Percentiles rank a stretch among this genome's conserved stretches.
Evolutionary conservation across 2,888 invertebrate species (phyloP).

Genomic region (Trachelus tabidus): DNA sequence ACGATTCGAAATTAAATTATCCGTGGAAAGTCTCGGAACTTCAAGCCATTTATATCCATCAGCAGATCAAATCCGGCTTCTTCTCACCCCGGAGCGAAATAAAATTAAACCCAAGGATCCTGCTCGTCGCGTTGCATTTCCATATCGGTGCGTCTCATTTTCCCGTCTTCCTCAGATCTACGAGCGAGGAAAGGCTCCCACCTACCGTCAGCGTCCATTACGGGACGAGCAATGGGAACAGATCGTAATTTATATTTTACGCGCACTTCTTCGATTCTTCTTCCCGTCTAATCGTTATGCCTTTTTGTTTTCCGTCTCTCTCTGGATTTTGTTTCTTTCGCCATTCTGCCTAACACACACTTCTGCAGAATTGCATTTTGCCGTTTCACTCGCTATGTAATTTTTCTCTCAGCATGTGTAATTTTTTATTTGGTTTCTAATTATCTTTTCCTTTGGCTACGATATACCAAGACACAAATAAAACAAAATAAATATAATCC

Average conservation of each 20-base stretch:
- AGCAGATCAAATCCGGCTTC: slow-evolving; percentile 5
- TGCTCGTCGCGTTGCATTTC: neutral
- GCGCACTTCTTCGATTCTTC: neutral
- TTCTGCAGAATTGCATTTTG: too few relatives aligned
- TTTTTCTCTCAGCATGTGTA: too few relatives aligned
- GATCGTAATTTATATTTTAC: neutral
- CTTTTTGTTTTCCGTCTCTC: neutral
- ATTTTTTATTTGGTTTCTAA: too few relatives aligned
- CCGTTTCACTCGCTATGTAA: too few relatives aligned
- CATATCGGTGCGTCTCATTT: neutral
- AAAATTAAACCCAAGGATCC: slow-evolving; percentile 12
- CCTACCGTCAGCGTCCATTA: neutral
- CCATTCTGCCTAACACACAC: neutral
- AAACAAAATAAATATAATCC: too few relatives aligned
- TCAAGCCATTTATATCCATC: slow-evolving; percentile 16
- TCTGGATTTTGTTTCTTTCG: neutral
- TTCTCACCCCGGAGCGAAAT: neutral
- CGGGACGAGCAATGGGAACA: neutral
- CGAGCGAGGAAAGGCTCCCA: neutral
- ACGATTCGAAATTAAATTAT: slow-evolving; percentile 17
- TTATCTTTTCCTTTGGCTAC: too few relatives aligned
- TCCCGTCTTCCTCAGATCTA: neutral
- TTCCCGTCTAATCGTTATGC: neutral
- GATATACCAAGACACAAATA: too few relatives aligned
- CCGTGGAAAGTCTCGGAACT: neutral